Evolutionary conservation across 2,888 invertebrate species (phyloP).

Genomic region (Pandemis heparana): DNA sequence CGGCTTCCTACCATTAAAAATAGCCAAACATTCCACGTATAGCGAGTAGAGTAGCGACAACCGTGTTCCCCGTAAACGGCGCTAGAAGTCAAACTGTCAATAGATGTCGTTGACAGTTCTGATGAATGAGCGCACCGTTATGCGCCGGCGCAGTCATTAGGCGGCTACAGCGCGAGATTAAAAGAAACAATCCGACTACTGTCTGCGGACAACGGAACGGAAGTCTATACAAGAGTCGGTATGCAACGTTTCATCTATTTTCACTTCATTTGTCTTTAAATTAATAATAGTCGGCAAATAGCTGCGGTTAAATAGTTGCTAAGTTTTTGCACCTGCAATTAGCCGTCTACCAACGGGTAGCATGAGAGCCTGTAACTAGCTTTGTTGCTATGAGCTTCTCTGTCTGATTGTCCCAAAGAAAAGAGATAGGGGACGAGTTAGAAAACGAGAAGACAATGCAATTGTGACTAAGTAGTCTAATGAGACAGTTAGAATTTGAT

Average conservation of each 20-base stretch:
- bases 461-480: too few species aligned
- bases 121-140: slow-evolving; percentile 82
- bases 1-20: slow-evolving; percentile 19
- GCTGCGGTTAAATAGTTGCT: slow-evolving; percentile 35
- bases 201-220: slow-evolving; percentile 70
- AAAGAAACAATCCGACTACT: slow-evolving; percentile 77
- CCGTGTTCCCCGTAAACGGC: slow-evolving; percentile 52
- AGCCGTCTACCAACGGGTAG: neutral
- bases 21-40: slow-evolving; percentile 27
- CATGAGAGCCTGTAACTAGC: neutral
- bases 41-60: slow-evolving; percentile 36
- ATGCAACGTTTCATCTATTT: slow-evolving; percentile 57
- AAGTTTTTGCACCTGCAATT: slow-evolving; percentile 18
- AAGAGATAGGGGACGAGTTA: neutral
- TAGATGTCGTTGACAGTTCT: slow-evolving; percentile 82
- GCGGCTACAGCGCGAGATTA: slow-evolving; percentile 60
- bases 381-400: neutral
- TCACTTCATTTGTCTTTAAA: slow-evolving; percentile 48
- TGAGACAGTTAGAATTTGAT: too few species aligned
- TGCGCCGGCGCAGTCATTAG: slow-evolving; percentile 58
- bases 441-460: too few species aligned
- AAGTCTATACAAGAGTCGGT: slow-evolving; percentile 70
- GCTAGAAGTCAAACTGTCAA: slow-evolving; percentile 77
- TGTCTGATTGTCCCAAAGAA: neutral
- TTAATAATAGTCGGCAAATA: slow-evolving; percentile 39